phyloP scores from a whole-genome alignment of 2,888 invertebrate species.

The Suillia variegata region DNA sequence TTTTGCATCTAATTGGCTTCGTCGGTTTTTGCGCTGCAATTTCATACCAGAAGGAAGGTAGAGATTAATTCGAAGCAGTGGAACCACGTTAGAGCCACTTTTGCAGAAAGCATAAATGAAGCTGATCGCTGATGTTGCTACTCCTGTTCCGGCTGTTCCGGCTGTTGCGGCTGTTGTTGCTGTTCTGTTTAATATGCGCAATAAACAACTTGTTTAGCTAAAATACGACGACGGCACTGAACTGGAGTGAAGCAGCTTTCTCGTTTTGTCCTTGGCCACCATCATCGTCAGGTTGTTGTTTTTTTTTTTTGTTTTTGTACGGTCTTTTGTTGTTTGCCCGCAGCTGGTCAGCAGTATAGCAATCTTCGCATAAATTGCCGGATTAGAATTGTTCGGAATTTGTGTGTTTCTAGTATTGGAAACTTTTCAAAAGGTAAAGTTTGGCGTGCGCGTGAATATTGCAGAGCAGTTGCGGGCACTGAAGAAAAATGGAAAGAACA shows the following conservation, averaged over 20 bases:
- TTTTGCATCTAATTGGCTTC: background rate
- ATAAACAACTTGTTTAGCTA: slow-evolving; percentile 1
- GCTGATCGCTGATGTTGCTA: background rate
- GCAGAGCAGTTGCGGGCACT: too few relatives aligned
- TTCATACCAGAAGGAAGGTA: too few relatives aligned
- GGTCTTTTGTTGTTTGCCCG: slow-evolving; percentile 27
- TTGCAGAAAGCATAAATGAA: too few relatives aligned
- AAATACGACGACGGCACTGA: background rate
- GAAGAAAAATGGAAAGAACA: too few relatives aligned
- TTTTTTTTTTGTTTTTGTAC: background rate
- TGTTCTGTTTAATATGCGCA: background rate
- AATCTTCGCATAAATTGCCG: slow-evolving; percentile 54
- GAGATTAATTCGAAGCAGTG: too few relatives aligned
- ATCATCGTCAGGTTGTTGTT: background rate
- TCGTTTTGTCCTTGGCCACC: background rate
- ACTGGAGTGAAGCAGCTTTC: background rate
- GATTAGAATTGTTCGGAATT: slow-evolving; percentile 50
- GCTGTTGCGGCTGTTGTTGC: background rate
- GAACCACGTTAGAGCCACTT: too few relatives aligned
- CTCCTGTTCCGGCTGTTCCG: background rate
- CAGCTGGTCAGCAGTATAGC: slow-evolving; percentile 46
- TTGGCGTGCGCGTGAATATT: too few relatives aligned
- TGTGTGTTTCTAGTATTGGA: background rate
- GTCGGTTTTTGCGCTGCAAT: background rate
- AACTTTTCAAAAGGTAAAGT: too few relatives aligned